phyloP scores from a whole-genome alignment of 1,140 invertebrate species.

The Drosophila mauritiana region DNA sequence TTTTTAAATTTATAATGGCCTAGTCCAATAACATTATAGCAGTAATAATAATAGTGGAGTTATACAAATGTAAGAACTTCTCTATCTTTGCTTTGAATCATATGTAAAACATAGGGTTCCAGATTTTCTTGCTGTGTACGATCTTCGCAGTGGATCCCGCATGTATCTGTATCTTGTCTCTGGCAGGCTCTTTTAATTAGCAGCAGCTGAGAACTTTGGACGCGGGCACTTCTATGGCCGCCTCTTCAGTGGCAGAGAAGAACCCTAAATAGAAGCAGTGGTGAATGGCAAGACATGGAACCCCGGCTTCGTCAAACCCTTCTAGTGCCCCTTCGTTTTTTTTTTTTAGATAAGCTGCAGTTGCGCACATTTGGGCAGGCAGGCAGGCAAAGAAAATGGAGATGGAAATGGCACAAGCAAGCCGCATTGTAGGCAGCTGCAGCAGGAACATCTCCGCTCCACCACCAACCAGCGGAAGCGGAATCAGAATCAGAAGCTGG shows the following conservation, averaged over 20 bases:
- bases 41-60: background rate
- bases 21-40: too few relatives aligned
- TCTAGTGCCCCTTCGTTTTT: background rate
- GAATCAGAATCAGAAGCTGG: slow-evolving; percentile 30
- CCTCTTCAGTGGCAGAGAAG: slow-evolving; percentile 25
- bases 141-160: slow-evolving; percentile 14
- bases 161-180: slow-evolving; percentile 46
- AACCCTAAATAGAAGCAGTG: slow-evolving; percentile 53
- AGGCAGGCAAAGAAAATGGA: slow-evolving; percentile 50
- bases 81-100: background rate
- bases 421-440: slow-evolving; percentile 50
- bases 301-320: slow-evolving; percentile 4
- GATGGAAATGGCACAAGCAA: slow-evolving; percentile 54
- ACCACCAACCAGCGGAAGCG: slow-evolving; percentile 43
- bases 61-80: background rate
- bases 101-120: too few relatives aligned
- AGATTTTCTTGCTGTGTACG: slow-evolving; percentile 8
- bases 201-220: slow-evolving; percentile 41
- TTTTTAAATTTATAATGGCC: background rate
- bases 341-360: slow-evolving; percentile 37
- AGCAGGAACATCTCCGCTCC: slow-evolving; percentile 17
- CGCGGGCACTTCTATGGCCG: slow-evolving; percentile 46
- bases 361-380: slow-evolving; percentile 56
- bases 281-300: slow-evolving; percentile 50
- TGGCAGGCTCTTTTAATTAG: slow-evolving; percentile 62